Evolutionary conservation across 2,113 vertebrate genomes (phyloP).

Genomic region (Hippotragus niger): DNA sequence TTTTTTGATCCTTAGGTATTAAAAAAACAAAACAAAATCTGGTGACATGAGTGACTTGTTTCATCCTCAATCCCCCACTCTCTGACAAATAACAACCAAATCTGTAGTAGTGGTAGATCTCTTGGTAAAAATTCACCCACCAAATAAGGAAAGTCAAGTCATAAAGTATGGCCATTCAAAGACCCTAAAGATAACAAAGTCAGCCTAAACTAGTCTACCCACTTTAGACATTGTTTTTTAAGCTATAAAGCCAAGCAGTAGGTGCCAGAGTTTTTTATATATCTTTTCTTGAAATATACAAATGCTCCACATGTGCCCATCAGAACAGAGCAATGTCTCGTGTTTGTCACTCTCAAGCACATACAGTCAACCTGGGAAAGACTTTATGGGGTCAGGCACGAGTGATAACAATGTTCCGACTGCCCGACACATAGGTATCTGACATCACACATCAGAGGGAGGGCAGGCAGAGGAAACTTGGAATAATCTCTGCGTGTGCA

Average conservation of each 20-base stretch:
- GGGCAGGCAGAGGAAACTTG: constrained; percentile 49
- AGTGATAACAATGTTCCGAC: constrained; percentile 65
- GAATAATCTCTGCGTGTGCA: constrained; percentile 41
- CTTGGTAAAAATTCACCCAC: neutral
- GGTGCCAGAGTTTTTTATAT: constrained; percentile 70
- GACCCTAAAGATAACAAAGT: constrained; percentile 73
- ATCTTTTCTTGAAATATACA: constrained; percentile 73
- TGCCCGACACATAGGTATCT: constrained; percentile 69
- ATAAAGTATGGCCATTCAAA: neutral
- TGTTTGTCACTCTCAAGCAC: constrained; percentile 65
- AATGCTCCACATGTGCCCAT: constrained; percentile 47
- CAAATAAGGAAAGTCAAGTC: neutral
- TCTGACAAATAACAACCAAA: neutral
- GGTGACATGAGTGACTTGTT: neutral
- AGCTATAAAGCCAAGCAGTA: constrained; percentile 73
- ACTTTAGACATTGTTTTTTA: constrained; percentile 70
- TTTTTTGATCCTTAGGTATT: neutral
- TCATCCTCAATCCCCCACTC: neutral
- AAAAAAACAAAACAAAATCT: neutral
- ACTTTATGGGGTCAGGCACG: constrained; percentile 72
- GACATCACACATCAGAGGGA: constrained; percentile 69
- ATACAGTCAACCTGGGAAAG: constrained; percentile 68
- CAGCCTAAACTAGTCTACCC: constrained; percentile 49
- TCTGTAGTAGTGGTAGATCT: neutral
- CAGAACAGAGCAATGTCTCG: constrained; percentile 69